Evolutionary conservation across 2,888 invertebrate species (phyloP).

Genomic region (Lottia scabra): DNA sequence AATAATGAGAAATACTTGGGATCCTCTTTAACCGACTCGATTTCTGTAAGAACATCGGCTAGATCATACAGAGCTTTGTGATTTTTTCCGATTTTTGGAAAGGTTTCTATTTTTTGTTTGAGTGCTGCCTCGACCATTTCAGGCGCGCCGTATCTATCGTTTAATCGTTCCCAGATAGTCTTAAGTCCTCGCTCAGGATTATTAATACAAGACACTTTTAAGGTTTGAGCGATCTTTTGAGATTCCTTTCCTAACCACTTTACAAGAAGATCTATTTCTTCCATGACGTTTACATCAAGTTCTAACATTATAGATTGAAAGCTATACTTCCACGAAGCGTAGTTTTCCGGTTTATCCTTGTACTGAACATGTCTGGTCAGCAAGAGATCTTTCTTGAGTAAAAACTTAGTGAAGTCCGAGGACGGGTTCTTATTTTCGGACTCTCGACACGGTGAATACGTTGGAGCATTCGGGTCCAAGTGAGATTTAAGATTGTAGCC

Average conservation of each 20-base stretch:
- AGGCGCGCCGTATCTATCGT: constrained; percentile 31
- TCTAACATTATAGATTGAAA: constrained; percentile 19
- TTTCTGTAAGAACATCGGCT: constrained; percentile 24
- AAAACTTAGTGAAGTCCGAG: too few species aligned
- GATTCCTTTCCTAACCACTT: constrained; percentile 26
- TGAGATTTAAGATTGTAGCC: too few species aligned
- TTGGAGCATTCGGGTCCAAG: too few species aligned
- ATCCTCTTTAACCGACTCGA: constrained; percentile 28
- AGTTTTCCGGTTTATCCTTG: constrained; percentile 14
- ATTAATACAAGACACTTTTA: constrained; percentile 21
- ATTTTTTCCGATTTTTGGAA: constrained; percentile 31
- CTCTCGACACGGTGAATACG: too few species aligned
- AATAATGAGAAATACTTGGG: constrained; percentile 19
- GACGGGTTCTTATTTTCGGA: too few species aligned
- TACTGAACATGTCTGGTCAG: constrained; percentile 3
- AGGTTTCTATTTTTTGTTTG: constrained; percentile 25
- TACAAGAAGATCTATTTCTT: constrained; percentile 23
- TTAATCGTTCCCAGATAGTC: constrained; percentile 21
- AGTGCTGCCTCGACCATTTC: constrained; percentile 26
- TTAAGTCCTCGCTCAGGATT: constrained; percentile 18
- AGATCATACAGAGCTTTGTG: constrained; percentile 26
- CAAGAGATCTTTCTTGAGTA: too few species aligned
- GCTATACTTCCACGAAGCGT: constrained; percentile 8
- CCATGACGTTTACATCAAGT: neutral
- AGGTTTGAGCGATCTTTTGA: constrained; percentile 12